These are phyloP conservation scores for Tetranychus cinnabarinus DNA, from an alignment of 1,140 invertebrate genomes.

Conservation along the genomic window DNA sequence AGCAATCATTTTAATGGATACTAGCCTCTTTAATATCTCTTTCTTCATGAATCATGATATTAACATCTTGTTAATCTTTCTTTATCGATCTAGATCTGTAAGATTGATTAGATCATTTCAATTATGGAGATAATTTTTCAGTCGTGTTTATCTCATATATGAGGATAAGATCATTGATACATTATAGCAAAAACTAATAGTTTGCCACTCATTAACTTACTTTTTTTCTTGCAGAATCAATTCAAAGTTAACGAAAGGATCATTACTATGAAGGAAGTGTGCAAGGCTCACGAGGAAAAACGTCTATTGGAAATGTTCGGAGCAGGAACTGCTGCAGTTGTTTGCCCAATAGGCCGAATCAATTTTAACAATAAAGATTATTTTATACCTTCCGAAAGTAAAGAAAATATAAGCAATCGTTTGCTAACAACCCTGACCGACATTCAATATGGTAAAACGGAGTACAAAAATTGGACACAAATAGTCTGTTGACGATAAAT, in stretches of 20 bases:
- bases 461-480: neutral
- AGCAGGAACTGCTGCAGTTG: constrained; percentile 71
- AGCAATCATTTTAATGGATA: no score
- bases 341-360: constrained; percentile 65
- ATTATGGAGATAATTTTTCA: no score
- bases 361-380: constrained; percentile 34
- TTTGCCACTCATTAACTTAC: neutral
- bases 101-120: no score
- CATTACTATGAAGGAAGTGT: constrained; percentile 65
- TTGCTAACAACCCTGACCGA: constrained; percentile 8
- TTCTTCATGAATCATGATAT: no score
- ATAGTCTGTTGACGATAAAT: no score
- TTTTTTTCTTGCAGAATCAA: constrained; percentile 30
- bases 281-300: constrained; percentile 44
- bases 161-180: neutral
- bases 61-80: no score
- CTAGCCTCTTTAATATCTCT: no score
- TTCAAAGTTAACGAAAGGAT: constrained; percentile 55
- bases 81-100: no score
- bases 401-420: neutral
- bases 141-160: no score
- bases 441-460: constrained; percentile 12
- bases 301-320: constrained; percentile 78
- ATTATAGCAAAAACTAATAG: neutral
- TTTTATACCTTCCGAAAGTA: constrained; percentile 8